Evolutionary conservation across 64 coral and sea anemone species (phyloP).

Genomic region (Trachythela sp.): DNA sequence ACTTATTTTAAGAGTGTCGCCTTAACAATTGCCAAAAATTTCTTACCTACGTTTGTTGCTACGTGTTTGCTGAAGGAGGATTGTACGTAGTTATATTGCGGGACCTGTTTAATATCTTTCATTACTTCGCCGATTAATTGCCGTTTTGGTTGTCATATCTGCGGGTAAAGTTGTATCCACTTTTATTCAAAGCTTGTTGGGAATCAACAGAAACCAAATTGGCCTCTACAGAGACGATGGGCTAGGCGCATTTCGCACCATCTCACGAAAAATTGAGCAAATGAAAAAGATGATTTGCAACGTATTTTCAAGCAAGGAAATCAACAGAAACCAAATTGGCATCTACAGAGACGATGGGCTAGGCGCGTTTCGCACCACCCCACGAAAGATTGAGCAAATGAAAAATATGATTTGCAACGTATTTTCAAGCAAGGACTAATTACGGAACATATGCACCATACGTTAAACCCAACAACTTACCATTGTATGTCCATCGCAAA

Average conservation of each 20-base stretch:
- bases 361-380: too few relatives aligned
- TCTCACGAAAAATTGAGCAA: too few relatives aligned
- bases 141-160: background rate
- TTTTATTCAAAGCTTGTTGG: slow-evolving; percentile 35
- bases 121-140: background rate
- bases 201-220: too few relatives aligned
- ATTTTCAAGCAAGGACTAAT: background rate
- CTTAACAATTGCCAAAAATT: background rate
- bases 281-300: too few relatives aligned
- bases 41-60: background rate
- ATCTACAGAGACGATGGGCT: too few relatives aligned
- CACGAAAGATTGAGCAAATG: too few relatives aligned
- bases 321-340: too few relatives aligned
- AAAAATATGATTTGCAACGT: too few relatives aligned
- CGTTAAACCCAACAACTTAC: slow-evolving; percentile 36
- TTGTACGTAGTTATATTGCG: slow-evolving; percentile 28
- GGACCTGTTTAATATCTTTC: background rate
- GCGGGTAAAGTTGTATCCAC: slow-evolving; percentile 24
- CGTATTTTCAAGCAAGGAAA: too few relatives aligned
- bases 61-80: background rate
- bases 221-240: too few relatives aligned
- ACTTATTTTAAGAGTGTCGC: background rate
- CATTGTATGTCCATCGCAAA: background rate
- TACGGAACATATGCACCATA: slow-evolving; percentile 20
- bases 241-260: too few relatives aligned